These are phyloP conservation scores for Nineta flava DNA, from an alignment of 2,888 invertebrate genomes.

Conservation along the genomic window DNA sequence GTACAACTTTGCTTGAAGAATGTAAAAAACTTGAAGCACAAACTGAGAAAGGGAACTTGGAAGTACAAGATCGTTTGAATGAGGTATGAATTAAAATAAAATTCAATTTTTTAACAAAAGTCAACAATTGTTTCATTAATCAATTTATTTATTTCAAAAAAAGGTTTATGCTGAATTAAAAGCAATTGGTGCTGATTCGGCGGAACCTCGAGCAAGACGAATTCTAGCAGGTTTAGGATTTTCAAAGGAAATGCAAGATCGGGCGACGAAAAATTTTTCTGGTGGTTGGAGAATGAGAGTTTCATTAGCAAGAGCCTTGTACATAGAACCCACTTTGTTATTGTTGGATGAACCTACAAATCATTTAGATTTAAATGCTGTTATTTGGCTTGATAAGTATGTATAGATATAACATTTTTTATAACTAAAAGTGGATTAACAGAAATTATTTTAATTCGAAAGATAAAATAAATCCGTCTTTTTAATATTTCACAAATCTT, in stretches of 20 bases:
- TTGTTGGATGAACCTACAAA: conserved; percentile 98
- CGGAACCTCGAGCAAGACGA: conserved; percentile 88
- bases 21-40: conserved; percentile 65
- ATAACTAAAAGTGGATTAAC: no score
- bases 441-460: no score
- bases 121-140: conserved; percentile 3
- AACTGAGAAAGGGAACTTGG: conserved; percentile 55
- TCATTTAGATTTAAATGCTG: conserved; percentile 97
- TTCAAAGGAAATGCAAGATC: conserved; percentile 72
- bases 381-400: conserved; percentile 98
- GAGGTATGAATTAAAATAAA: conserved; percentile 28
- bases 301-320: conserved; percentile 88
- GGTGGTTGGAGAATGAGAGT: conserved; percentile 99
- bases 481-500: not conserved
- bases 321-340: conserved; percentile 91
- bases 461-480: not conserved
- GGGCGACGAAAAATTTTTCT: conserved; percentile 78
- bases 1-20: conserved; percentile 66
- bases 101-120: not conserved
- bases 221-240: conserved; percentile 97
- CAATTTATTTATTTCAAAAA: conserved; percentile 23
- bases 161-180: conserved; percentile 80
- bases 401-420: conserved; percentile 19
- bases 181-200: conserved; percentile 94
- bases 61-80: conserved; percentile 62